phyloP scores from a whole-genome alignment of 2,888 invertebrate genomes.

The Lasioglossum morio region DNA sequence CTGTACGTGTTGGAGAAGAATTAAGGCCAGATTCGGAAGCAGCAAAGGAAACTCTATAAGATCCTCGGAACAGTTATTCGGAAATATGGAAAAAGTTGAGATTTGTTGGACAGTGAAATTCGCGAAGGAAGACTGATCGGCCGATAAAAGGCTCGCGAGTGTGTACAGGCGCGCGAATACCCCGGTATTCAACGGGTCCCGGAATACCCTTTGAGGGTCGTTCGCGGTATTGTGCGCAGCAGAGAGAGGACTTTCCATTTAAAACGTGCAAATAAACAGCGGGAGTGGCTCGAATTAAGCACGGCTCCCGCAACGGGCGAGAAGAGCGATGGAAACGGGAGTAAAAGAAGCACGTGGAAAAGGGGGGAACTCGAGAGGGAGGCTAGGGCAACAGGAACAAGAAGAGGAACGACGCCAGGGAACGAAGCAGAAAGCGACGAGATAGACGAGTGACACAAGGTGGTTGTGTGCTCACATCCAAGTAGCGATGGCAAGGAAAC shows the following conservation, averaged over 20 bases:
- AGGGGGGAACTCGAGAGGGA: slow-evolving; percentile 27
- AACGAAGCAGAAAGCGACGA: slow-evolving; percentile 36
- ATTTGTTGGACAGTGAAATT: not conserved
- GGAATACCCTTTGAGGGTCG: slow-evolving; percentile 65
- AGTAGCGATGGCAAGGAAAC: slow-evolving; percentile 32
- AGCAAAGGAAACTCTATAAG: too few relatives aligned
- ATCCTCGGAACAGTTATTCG: too few relatives aligned
- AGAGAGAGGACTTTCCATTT: slow-evolving; percentile 65
- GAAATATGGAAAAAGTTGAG: too few relatives aligned
- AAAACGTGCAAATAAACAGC: slow-evolving; percentile 70
- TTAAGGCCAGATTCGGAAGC: too few relatives aligned
- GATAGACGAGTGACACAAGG: slow-evolving; percentile 63
- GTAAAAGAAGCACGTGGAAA: slow-evolving; percentile 43
- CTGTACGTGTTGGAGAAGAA: too few relatives aligned
- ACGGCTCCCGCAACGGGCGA: slow-evolving; percentile 52
- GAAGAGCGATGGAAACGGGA: slow-evolving; percentile 49
- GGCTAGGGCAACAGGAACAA: slow-evolving; percentile 39
- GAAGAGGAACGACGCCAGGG: slow-evolving; percentile 27
- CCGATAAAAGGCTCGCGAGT: slow-evolving; percentile 33
- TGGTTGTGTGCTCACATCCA: slow-evolving; percentile 54
- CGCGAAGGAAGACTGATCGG: slow-evolving; percentile 8
- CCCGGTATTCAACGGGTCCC: slow-evolving; percentile 38
- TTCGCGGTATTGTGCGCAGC: slow-evolving; percentile 65
- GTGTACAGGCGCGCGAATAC: not conserved
- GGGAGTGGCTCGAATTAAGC: slow-evolving; percentile 69